Evolutionary conservation across 1,140 invertebrate species (phyloP), one percentile per base, ranked within the genome.

Genomic region (Lutraria rhynchaena): DNA sequence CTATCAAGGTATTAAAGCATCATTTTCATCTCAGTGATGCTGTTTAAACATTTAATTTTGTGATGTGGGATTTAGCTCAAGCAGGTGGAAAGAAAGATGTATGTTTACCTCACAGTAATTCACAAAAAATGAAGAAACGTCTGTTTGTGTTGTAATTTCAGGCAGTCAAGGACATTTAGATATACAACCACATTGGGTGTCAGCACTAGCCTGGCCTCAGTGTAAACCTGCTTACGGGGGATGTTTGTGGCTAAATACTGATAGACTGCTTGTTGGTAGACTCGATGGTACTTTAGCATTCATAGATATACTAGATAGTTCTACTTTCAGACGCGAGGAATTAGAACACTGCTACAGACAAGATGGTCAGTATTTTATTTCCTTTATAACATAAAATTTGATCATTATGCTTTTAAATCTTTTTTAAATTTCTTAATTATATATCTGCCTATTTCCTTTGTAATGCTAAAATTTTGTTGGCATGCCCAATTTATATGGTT

Each of bases 241-340:
- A 44, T 86, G 80, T 82, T 86, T 86, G 70, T 91, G 82, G 73
- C 84, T 86, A 70, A 91, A 70, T 19, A 90, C 90, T 29, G 93
- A 94, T 85, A 88, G 86, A 61, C 85, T 95, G 27, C 82, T 95
- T 17, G 90, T 94, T 35, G 94, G 94, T 0, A 89, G 93, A 55
- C 91, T 94, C 24, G 93, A 94, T 89, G 94, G 94, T 2, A 90
- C 91, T 0, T 81, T 93, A 19, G 89, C 92, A 15, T 67, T 89
- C 37, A 89, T 93, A 31, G 90, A 92, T 24, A 86, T 93, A 27
- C 81, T 91, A 7, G 88, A 90, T 53, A 88, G 81, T 67, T 85
- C 84, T 9, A 87, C 89, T 2, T 89, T 87, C 65, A 84, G 87
- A 7, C 88, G 92, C 31, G 90, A 93, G 71, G 92, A 93, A 61